These are phyloP conservation scores for Choloepus hoffmanni DNA, from an alignment of 2,113 vertebrate genomes.

Conservation along the genomic window DNA sequence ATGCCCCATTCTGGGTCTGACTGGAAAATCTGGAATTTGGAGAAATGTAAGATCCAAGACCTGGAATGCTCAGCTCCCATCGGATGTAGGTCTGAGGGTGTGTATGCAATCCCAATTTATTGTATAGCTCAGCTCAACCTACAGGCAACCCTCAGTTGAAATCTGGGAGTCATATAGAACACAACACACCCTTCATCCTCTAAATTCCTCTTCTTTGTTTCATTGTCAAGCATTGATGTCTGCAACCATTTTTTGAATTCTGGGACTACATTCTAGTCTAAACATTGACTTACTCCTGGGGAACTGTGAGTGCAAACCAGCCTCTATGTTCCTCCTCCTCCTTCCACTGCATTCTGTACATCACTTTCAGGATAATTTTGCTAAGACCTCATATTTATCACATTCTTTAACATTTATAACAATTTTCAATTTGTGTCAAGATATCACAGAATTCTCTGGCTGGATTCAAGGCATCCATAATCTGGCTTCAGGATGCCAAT, in stretches of 20 bases:
- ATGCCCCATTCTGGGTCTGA: not conserved
- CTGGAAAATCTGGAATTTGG: not conserved
- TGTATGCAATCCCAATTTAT: rapidly evolving
- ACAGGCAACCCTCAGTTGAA: not conserved
- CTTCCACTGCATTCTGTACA: not conserved
- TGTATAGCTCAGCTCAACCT: not conserved
- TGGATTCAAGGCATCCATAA: conserved; percentile 52
- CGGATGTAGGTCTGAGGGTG: not conserved
- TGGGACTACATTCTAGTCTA: not conserved
- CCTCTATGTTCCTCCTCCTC: not conserved
- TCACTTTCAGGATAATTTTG: not conserved
- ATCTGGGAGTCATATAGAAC: not conserved
- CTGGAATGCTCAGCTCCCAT: not conserved
- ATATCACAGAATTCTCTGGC: conserved; percentile 56
- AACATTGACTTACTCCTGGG: not conserved
- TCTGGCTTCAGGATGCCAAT: conserved; percentile 31
- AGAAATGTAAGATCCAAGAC: not conserved
- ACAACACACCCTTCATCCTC: not conserved
- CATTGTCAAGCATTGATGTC: not conserved
- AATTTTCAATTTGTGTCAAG: conserved; percentile 51
- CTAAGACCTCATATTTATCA: not conserved
- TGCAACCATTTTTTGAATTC: conserved; percentile 3
- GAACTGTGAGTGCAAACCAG: not conserved
- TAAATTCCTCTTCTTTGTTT: not conserved
- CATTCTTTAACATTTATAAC: conserved; percentile 47